Base-by-base conservation (phyloP, 2,113 vertebrate species). In the Monopterus albus region DNA sequence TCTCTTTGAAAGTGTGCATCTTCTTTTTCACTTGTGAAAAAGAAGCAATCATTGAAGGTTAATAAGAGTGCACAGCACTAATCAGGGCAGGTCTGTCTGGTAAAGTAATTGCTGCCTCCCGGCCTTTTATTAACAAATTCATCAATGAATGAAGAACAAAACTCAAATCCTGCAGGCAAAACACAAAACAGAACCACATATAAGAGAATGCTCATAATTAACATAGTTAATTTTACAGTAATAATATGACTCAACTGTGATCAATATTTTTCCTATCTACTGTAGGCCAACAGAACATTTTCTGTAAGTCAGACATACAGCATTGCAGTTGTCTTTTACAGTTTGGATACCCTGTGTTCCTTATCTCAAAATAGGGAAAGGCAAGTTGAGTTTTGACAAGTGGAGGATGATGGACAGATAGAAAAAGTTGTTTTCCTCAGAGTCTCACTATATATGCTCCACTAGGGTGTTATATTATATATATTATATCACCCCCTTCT, bases 11-110 rank as follows among this genome's bases (percentile, higher is more conserved):
- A 58, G 60, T 43, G 14, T 28, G 12, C 11, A 40, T 65, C 46
- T 61, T 56, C 17, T 46, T 72, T 78, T 72, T 78, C n/a, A 67
- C 75, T 78, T 66, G 31, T 50, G 14, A n/a, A n/a, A n/a, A n/a
- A n/a, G n/a, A 68, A 78, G 68, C 84, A 85, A 88, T 90, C 77
- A 86, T n/a, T 83, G 59, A 76, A 84, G 81, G 87, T 89, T 89
- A 90, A 88, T 81, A 79, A 72, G 76, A 56, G 78, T 64, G 75
- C 65, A 43, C 60, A 47, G 40, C 50, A 61, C 78, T 85, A 85
- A 88, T 88, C 76, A 84, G 51, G 58, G 45, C 59, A 53, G 53
- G 69, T 57, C 52, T 9, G 33, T 68, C 40, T 42, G 69, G 58
- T 33, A 26, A 64, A 63, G 28, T 29, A 43, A 43, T 59, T 38